Percentiles rank a stretch among this genome's conserved stretches.
Conservation (phyloP, 2,113 vertebrate genomes). For the Atractosteus spatula region DNA sequence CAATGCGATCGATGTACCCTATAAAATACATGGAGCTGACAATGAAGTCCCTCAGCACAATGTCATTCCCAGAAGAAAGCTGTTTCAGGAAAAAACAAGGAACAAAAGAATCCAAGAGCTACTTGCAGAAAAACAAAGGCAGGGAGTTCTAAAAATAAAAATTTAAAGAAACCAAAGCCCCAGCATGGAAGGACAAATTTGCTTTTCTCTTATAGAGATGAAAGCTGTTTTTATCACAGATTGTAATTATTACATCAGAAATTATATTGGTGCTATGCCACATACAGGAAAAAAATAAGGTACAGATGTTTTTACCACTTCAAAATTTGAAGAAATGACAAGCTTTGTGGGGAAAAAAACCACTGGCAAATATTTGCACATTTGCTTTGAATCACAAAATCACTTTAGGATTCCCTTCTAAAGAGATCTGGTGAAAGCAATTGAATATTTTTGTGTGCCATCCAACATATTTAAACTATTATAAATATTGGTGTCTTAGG, state of each 20-base stretch:
- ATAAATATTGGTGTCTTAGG: conserved; percentile 21
- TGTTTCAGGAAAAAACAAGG: conserved; percentile 80
- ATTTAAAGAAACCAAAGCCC: conserved; percentile 64
- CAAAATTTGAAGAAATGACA: conserved; percentile 21
- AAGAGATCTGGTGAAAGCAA: conserved; percentile 34
- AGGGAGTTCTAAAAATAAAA: conserved; percentile 75
- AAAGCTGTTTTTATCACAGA: conserved; percentile 39
- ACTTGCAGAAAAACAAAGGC: conserved; percentile 80
- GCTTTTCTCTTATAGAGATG: conserved; percentile 80
- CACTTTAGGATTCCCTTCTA: conserved; percentile 22
- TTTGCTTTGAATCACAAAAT: conserved; percentile 33
- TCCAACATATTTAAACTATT: conserved; percentile 20
- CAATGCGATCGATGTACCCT: conserved; percentile 76
- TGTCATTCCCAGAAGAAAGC: conserved; percentile 72
- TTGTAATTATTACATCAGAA: conserved; percentile 27
- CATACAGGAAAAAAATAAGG: conserved; percentile 26
- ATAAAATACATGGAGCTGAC: conserved; percentile 61
- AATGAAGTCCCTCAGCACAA: conserved; percentile 78
- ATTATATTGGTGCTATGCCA: conserved; percentile 31
- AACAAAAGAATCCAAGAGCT: conserved; percentile 94
- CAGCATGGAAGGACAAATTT: conserved; percentile 41
- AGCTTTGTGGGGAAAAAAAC: conserved; percentile 36
- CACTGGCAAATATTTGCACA: conserved; percentile 48
- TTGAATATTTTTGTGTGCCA: conserved; percentile 27
- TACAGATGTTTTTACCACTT: conserved; percentile 17